phyloP scores from a whole-genome alignment of 2,113 vertebrate species.

The Cyanoramphus novaezelandiae region DNA sequence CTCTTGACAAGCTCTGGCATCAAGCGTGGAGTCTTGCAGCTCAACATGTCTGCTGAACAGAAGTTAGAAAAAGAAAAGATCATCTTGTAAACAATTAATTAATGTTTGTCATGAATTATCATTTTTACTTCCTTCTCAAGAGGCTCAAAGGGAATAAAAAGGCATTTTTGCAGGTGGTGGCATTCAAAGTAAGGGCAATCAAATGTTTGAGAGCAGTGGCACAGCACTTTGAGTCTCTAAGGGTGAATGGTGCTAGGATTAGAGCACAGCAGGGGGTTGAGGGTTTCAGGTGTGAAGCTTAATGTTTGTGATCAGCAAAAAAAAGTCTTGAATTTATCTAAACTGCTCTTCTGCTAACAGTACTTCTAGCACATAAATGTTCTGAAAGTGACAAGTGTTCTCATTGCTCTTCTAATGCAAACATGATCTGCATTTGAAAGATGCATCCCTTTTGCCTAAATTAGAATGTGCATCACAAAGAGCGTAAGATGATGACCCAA shows the following conservation, averaged over 20 bases:
- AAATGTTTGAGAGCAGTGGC: slow-evolving; percentile 87
- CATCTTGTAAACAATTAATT: slow-evolving; percentile 90
- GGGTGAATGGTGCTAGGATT: slow-evolving; percentile 91
- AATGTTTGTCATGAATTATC: slow-evolving; percentile 90
- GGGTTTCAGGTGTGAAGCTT: slow-evolving; percentile 90
- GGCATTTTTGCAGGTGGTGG: slow-evolving; percentile 93
- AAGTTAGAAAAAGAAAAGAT: slow-evolving; percentile 86
- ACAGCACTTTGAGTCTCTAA: slow-evolving; percentile 83
- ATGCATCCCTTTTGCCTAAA: slow-evolving; percentile 80
- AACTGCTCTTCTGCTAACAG: slow-evolving; percentile 89
- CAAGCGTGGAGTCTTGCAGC: slow-evolving; percentile 78
- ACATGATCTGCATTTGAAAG: slow-evolving; percentile 89
- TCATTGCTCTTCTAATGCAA: slow-evolving; percentile 85
- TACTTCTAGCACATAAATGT: slow-evolving; percentile 89
- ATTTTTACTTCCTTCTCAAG: slow-evolving; percentile 89
- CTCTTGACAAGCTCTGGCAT: slow-evolving; percentile 81
- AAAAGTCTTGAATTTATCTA: slow-evolving; percentile 89
- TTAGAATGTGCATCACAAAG: slow-evolving; percentile 84
- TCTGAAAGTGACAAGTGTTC: slow-evolving; percentile 87
- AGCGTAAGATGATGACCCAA: slow-evolving; percentile 80
- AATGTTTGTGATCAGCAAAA: slow-evolving; percentile 88
- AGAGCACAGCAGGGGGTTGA: slow-evolving; percentile 86
- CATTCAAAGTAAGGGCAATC: slow-evolving; percentile 92
- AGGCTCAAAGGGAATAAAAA: slow-evolving; percentile 88
- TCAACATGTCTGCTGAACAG: slow-evolving; percentile 81